Conservation (phyloP, 2,113 vertebrate species). For the Nibea coibor region DNA sequence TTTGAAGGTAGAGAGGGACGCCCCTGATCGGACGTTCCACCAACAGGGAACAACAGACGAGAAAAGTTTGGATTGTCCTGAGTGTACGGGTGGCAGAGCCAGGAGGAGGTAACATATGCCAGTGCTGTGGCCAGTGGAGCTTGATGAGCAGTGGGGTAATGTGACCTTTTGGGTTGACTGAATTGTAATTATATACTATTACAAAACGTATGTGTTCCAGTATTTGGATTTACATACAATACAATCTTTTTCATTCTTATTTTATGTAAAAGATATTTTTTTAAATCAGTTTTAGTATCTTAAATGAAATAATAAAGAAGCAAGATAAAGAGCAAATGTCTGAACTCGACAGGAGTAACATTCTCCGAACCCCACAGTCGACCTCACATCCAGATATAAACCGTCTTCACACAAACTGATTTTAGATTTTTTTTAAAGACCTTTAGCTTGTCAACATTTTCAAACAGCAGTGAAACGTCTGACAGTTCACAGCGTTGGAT, state of each 20-base stretch:
- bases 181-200: neutral
- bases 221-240: slow-evolving; percentile 14
- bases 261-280: neutral
- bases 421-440: neutral
- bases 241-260: neutral
- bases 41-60: too few relatives aligned
- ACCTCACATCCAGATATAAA: neutral
- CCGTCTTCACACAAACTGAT: neutral
- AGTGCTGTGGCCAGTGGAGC: too few relatives aligned
- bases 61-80: too few relatives aligned
- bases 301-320: neutral
- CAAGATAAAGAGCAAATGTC: neutral
- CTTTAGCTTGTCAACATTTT: neutral
- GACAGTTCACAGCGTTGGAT: neutral
- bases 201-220: neutral
- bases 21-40: too few relatives aligned
- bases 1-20: too few relatives aligned
- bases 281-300: neutral
- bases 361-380: neutral
- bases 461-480: neutral
- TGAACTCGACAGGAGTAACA: neutral
- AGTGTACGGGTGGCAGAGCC: too few relatives aligned
- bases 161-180: too few relatives aligned
- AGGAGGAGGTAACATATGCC: too few relatives aligned
- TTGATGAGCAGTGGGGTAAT: too few relatives aligned